Conservation (phyloP, 2,797 vertebrate species). For the Loriculus beryllinus region DNA sequence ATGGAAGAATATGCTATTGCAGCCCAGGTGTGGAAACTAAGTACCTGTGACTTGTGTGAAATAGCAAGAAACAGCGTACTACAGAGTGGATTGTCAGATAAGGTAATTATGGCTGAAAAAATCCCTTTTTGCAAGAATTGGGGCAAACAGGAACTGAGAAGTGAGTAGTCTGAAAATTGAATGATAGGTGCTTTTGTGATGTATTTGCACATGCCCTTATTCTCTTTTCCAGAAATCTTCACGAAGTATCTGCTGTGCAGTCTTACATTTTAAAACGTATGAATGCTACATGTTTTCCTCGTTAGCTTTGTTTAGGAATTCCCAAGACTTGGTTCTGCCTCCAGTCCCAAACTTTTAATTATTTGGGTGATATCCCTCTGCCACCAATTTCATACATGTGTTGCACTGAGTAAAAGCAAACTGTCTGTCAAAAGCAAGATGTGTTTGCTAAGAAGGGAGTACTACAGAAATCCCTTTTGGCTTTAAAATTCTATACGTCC, state of each 20-base stretch:
- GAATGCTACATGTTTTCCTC: background rate
- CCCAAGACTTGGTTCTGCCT: background rate
- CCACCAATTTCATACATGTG: background rate
- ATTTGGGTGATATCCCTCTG: background rate
- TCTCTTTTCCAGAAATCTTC: background rate
- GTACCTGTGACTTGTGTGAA: slow-evolving; percentile 94
- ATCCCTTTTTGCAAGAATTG: background rate
- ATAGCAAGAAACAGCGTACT: slow-evolving; percentile 95
- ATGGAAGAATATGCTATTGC: slow-evolving; percentile 99
- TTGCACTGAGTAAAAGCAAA: background rate
- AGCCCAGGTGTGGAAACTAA: slow-evolving; percentile 96
- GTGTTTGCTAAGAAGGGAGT: background rate
- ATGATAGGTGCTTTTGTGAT: background rate
- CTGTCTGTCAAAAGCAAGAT: background rate
- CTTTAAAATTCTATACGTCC: background rate
- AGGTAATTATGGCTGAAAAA: slow-evolving; percentile 75
- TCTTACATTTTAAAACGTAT: background rate
- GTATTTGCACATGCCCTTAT: background rate
- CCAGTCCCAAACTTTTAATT: background rate
- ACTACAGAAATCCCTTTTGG: background rate
- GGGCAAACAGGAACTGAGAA: background rate
- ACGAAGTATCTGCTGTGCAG: background rate
- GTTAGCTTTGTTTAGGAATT: background rate
- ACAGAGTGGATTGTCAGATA: slow-evolving; percentile 91
- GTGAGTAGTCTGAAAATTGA: background rate